Percentiles rank a stretch among this genome's conserved stretches.
Evolutionary conservation across 2,888 invertebrate species (phyloP).

Genomic region (Cotesia congregata): DNA sequence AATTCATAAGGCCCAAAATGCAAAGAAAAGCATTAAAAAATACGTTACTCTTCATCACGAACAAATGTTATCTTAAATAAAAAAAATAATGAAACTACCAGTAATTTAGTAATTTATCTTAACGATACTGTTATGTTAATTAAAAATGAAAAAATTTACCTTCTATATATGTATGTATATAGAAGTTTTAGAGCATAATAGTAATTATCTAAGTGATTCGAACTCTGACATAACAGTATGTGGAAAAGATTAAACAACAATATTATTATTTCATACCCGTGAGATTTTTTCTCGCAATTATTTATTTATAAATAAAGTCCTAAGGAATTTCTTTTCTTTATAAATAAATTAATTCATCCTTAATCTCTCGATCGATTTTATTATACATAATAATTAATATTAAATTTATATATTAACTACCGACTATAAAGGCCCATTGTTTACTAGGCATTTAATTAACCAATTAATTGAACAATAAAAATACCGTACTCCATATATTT

Average conservation of each 20-base stretch:
- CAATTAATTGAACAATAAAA: neutral
- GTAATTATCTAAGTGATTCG: slow-evolving; percentile 1
- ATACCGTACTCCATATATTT: neutral
- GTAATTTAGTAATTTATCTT: neutral
- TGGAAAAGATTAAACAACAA: neutral
- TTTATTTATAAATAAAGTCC: neutral
- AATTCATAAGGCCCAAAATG: neutral
- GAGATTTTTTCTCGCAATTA: neutral
- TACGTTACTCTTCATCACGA: neutral
- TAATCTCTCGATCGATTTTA: neutral
- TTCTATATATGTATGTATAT: neutral
- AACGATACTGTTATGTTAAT: slow-evolving; percentile 1
- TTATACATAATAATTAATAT: neutral
- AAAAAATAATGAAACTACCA: neutral
- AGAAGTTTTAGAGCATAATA: neutral
- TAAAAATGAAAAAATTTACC: neutral
- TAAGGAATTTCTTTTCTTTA: neutral
- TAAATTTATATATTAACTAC: neutral
- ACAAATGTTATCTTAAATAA: neutral
- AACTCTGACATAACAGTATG: neutral
- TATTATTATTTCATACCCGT: neutral
- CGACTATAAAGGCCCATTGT: too few relatives aligned
- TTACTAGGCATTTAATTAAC: neutral
- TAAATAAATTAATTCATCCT: neutral
- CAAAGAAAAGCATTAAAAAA: neutral